Conservation (phyloP, 2,888 invertebrate genomes). For the Lordiphosa fenestrarum region DNA sequence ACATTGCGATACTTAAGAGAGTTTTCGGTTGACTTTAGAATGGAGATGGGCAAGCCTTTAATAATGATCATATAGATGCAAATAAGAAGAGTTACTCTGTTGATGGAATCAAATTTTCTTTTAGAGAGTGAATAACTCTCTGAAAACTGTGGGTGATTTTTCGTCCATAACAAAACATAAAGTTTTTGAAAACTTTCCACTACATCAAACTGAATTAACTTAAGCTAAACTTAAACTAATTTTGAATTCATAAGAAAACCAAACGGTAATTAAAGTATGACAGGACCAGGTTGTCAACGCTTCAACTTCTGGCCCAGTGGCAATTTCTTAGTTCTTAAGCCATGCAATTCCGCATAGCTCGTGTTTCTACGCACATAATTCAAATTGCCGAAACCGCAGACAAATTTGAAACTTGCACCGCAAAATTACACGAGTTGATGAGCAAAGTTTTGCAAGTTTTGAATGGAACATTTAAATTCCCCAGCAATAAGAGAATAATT, state of each 20-base stretch:
- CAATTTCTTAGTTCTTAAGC: slow-evolving; percentile 24
- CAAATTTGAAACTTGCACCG: slow-evolving; percentile 57
- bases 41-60: no score
- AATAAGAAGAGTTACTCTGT: no score
- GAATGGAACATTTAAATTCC: slow-evolving; percentile 24
- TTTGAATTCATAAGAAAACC: slow-evolving; percentile 34
- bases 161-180: no score
- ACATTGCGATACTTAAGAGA: no score
- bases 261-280: slow-evolving; percentile 16
- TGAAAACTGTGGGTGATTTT: no score
- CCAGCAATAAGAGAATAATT: slow-evolving; percentile 28
- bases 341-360: background rate
- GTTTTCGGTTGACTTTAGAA: no score
- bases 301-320: slow-evolving; percentile 36
- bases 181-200: slow-evolving; percentile 6
- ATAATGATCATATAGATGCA: no score
- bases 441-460: slow-evolving; percentile 47
- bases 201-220: slow-evolving; percentile 23
- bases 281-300: slow-evolving; percentile 48
- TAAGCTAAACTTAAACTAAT: slow-evolving; percentile 53
- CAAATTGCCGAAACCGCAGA: slow-evolving; percentile 30
- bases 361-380: slow-evolving; percentile 38
- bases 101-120: no score
- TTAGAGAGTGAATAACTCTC: no score
- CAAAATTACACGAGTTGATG: slow-evolving; percentile 60